Conservation (phyloP, 2,888 invertebrate species). For the Morpho helenor region DNA sequence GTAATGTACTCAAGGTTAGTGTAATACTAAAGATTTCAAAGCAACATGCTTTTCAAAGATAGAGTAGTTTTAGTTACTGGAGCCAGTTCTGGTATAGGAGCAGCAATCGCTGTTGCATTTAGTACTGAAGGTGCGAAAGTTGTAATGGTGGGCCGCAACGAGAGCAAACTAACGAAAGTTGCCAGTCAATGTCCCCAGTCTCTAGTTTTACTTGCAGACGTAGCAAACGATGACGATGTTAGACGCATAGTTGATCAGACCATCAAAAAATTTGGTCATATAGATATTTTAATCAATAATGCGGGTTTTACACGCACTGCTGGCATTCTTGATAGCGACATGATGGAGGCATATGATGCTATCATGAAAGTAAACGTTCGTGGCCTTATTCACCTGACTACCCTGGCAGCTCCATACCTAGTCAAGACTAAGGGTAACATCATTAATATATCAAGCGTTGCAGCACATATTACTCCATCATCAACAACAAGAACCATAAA, state of each 20-base stretch:
- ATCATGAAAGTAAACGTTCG: slow-evolving; percentile 38
- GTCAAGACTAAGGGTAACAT: slow-evolving; percentile 40
- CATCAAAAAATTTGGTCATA: slow-evolving; percentile 32
- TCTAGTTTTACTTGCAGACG: slow-evolving; percentile 14
- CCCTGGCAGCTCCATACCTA: slow-evolving; percentile 35
- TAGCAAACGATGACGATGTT: slow-evolving; percentile 13
- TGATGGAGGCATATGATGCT: slow-evolving; percentile 31
- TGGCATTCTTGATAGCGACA: not conserved
- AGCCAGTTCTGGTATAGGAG: slow-evolving; percentile 51
- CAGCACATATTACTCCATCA: slow-evolving; percentile 16
- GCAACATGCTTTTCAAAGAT: slow-evolving; percentile 3
- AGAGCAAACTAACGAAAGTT: slow-evolving; percentile 15
- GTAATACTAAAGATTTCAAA: not conserved
- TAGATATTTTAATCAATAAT: slow-evolving; percentile 42
- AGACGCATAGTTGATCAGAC: slow-evolving; percentile 32
- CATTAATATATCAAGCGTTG: slow-evolving; percentile 43
- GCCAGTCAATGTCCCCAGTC: slow-evolving; percentile 12
- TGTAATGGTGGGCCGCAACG: slow-evolving; percentile 38
- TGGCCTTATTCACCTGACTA: slow-evolving; percentile 34
- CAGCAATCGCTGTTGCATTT: slow-evolving; percentile 40
- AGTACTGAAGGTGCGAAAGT: slow-evolving; percentile 43
- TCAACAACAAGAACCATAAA: not conserved
- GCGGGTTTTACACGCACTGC: slow-evolving; percentile 28
- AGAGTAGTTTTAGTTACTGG: slow-evolving; percentile 40
- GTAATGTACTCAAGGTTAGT: too few species aligned